Conservation (phyloP, 2,888 invertebrate genomes). For the Parochlus steinenii region DNA sequence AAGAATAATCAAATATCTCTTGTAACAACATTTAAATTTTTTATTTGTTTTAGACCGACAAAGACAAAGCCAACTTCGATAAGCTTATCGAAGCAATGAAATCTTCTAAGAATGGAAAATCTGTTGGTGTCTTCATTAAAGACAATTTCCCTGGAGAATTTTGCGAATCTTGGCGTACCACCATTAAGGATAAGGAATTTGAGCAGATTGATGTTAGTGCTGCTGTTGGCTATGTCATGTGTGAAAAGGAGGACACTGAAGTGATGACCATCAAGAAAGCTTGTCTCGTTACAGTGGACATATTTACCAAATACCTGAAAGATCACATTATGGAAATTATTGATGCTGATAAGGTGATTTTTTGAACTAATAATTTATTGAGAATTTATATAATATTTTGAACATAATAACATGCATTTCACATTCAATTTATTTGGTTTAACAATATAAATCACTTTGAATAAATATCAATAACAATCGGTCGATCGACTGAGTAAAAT, state of each 20-base stretch:
- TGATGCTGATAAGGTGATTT: slow-evolving; percentile 79
- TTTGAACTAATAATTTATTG: not conserved
- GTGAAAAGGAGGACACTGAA: slow-evolving; percentile 89
- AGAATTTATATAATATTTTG: not conserved
- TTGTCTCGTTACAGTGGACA: slow-evolving; percentile 79
- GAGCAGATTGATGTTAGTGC: slow-evolving; percentile 76
- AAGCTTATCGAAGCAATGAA: slow-evolving; percentile 65
- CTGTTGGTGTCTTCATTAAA: slow-evolving; percentile 77
- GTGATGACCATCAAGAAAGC: slow-evolving; percentile 82
- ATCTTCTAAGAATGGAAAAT: slow-evolving; percentile 75
- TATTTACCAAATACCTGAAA: slow-evolving; percentile 90
- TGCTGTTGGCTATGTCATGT: slow-evolving; percentile 72
- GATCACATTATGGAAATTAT: slow-evolving; percentile 98
- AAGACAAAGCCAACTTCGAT: slow-evolving; percentile 81
- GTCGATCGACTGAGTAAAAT: too few species aligned
- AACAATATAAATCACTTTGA: too few species aligned
- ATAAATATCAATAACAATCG: too few species aligned
- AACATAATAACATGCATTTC: not conserved
- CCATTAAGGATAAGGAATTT: slow-evolving; percentile 60
- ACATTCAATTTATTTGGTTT: too few species aligned
- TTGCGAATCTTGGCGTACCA: slow-evolving; percentile 76
- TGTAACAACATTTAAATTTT: too few species aligned
- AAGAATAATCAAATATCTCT: slow-evolving; percentile 27
- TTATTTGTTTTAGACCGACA: slow-evolving; percentile 47
- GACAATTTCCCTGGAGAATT: slow-evolving; percentile 90